These are phyloP conservation scores for Zeuzera pyrina DNA, from an alignment of 2,888 invertebrate genomes.

Conservation along the genomic window DNA sequence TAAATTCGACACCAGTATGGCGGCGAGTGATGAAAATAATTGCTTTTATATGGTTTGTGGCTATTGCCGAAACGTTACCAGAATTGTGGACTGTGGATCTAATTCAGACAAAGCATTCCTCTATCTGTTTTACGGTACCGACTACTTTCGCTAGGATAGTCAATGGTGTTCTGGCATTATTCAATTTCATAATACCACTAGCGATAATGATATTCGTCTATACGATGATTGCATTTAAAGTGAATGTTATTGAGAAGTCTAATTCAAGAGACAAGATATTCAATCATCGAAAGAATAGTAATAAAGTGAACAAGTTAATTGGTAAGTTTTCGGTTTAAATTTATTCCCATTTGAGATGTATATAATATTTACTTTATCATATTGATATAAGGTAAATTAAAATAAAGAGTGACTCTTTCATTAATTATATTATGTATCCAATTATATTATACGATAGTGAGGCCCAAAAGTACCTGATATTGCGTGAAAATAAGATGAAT, in stretches of 20 bases:
- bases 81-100: slow-evolving; percentile 24
- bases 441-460: too few relatives aligned
- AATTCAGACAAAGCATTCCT: slow-evolving; percentile 23
- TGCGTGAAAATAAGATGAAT: too few relatives aligned
- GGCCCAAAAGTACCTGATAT: too few relatives aligned
- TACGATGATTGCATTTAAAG: slow-evolving; percentile 38
- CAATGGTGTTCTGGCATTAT: slow-evolving; percentile 32
- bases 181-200: slow-evolving; percentile 37
- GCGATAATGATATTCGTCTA: slow-evolving; percentile 40
- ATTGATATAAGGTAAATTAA: too few relatives aligned
- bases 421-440: too few relatives aligned
- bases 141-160: slow-evolving; percentile 27
- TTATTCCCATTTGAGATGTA: too few relatives aligned
- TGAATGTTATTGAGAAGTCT: slow-evolving; percentile 26
- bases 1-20: slow-evolving; percentile 29
- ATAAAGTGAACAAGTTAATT: slow-evolving; percentile 43
- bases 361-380: too few relatives aligned
- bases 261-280: slow-evolving; percentile 29
- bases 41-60: slow-evolving; percentile 31
- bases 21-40: slow-evolving; percentile 37
- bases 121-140: slow-evolving; percentile 34
- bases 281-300: slow-evolving; percentile 35
- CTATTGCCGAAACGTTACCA: slow-evolving; percentile 32
- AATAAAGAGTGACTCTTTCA: too few relatives aligned
- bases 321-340: slow-evolving; percentile 31